These are phyloP conservation scores for Sigmodon hispidus DNA, from an alignment of 2,113 vertebrate species.

Conservation along the genomic window DNA sequence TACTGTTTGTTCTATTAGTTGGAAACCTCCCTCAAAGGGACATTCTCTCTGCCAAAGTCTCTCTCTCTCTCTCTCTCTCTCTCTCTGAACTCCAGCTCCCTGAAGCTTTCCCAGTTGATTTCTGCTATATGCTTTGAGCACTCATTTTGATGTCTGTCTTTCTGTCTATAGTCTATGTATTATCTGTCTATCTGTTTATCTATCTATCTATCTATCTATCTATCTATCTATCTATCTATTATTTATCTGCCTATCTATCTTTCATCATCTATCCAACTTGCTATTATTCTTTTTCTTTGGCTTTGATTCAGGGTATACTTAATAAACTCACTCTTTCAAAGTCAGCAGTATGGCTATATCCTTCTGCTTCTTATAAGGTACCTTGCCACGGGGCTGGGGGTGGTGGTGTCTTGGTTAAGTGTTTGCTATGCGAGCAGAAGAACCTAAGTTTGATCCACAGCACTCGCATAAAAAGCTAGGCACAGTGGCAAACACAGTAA, in stretches of 20 bases:
- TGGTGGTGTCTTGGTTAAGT: neutral
- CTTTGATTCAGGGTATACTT: no score
- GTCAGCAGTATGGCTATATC: neutral
- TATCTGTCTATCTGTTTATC: neutral
- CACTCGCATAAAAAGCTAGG: neutral
- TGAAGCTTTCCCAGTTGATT: neutral
- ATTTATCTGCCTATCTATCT: neutral
- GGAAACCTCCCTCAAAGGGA: neutral
- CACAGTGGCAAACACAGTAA: slow-evolving; percentile 15
- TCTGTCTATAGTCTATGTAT: neutral
- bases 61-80: neutral
- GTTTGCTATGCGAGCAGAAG: neutral
- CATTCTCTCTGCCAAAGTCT: neutral
- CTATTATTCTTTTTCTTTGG: neutral
- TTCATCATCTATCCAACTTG: neutral
- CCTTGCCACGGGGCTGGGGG: neutral
- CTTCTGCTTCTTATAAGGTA: neutral
- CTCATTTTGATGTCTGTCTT: neutral
- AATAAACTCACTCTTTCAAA: neutral
- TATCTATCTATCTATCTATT: neutral
- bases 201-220: neutral
- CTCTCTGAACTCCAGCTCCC: neutral
- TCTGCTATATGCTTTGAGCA: neutral
- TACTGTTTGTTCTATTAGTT: neutral
- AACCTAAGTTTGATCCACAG: neutral